Evolutionary conservation across 2,797 vertebrate genomes (phyloP).

Genomic region (Microctenopoma stevenorrisi): DNA sequence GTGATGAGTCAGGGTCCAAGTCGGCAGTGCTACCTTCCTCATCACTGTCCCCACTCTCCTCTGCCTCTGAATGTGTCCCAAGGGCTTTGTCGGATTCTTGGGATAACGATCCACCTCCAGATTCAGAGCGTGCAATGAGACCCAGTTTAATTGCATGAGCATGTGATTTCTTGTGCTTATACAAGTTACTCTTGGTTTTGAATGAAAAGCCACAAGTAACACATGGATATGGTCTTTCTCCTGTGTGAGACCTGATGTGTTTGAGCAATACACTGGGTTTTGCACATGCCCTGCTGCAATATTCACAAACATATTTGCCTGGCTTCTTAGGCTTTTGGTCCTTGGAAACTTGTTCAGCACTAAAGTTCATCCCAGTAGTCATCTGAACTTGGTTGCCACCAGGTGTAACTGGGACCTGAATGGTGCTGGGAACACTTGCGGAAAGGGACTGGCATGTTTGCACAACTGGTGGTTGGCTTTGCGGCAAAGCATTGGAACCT

Average conservation of each 20-base stretch:
- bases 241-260: conserved; percentile 98
- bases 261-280: conserved; percentile 98
- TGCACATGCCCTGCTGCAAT: conserved; percentile 94
- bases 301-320: conserved; percentile 97
- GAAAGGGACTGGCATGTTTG: conserved; percentile 89
- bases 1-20: conserved; percentile 86
- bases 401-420: conserved; percentile 89
- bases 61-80: conserved; percentile 91
- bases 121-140: conserved; percentile 90
- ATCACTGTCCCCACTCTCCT: conserved; percentile 95
- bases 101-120: conserved; percentile 88
- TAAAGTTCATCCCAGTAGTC: conserved; percentile 88
- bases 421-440: conserved; percentile 86
- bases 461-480: conserved; percentile 90
- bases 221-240: conserved; percentile 96
- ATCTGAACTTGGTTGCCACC: conserved; percentile 89
- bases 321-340: conserved; percentile 98
- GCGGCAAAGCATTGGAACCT: conserved; percentile 88
- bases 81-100: conserved; percentile 94
- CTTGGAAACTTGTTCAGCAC: conserved; percentile 90
- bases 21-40: conserved; percentile 91
- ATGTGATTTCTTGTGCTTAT: conserved; percentile 99
- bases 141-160: conserved; percentile 97
- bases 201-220: conserved; percentile 98
- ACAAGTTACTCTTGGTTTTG: conserved; percentile 99